Percentiles rank a stretch among this genome's conserved stretches.
These are phyloP conservation scores for Nilaparvata lugens DNA, from an alignment of 1,140 invertebrate genomes.

Conservation along the genomic window DNA sequence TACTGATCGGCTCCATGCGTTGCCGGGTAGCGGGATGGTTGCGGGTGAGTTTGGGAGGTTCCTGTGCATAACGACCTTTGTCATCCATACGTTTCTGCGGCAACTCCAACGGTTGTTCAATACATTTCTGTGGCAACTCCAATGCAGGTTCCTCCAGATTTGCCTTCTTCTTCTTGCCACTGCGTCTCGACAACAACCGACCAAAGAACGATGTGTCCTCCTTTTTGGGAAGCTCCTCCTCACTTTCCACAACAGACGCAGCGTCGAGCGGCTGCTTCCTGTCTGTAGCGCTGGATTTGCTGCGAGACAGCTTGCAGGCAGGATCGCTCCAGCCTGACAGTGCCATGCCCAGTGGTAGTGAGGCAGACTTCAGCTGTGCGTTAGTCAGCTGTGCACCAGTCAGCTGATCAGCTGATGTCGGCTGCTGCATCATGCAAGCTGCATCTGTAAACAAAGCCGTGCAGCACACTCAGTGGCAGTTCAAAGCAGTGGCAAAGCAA, in stretches of 20 bases:
- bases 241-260: slow-evolving; percentile 36
- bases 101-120: slow-evolving; percentile 17
- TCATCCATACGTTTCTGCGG: slow-evolving; percentile 42
- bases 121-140: too few relatives aligned
- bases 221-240: slow-evolving; percentile 37
- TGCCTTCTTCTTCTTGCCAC: slow-evolving; percentile 46
- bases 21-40: slow-evolving; percentile 31
- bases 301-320: slow-evolving; percentile 25
- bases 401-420: background rate
- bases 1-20: slow-evolving; percentile 43
- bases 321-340: background rate
- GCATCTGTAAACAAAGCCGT: slow-evolving; percentile 13
- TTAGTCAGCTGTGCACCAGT: background rate
- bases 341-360: slow-evolving; percentile 48
- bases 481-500: too few relatives aligned
- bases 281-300: slow-evolving; percentile 35
- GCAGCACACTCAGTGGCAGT: background rate
- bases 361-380: slow-evolving; percentile 45
- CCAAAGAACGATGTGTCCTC: slow-evolving; percentile 54
- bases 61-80: slow-evolving; percentile 42
- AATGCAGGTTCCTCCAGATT: background rate
- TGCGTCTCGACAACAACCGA: slow-evolving; percentile 49
- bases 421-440: background rate
- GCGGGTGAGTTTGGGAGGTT: slow-evolving; percentile 19
- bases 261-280: slow-evolving; percentile 29